Conservation (phyloP, 2,888 invertebrate species). For the Ganaspis brasiliensis region DNA sequence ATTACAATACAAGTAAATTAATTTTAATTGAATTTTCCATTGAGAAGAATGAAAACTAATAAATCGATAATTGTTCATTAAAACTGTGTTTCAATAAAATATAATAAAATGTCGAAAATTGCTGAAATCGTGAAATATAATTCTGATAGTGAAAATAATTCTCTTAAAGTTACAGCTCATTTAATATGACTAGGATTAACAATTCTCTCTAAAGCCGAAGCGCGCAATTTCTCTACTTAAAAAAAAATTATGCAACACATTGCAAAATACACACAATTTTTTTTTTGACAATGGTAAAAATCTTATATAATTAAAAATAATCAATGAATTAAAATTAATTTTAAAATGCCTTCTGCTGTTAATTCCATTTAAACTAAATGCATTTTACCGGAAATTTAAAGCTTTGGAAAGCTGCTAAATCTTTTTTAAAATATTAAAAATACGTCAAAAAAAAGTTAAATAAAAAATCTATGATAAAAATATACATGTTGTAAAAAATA, state of each 20-base stretch:
- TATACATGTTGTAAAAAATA: no score
- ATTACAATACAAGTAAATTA: not conserved
- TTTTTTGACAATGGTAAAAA: conserved; percentile 3
- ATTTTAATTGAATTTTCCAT: not conserved
- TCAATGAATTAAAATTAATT: not conserved
- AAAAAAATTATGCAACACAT: not conserved
- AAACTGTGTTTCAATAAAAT: conserved; percentile 2
- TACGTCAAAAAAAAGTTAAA: no score
- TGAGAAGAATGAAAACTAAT: not conserved
- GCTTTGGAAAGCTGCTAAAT: no score
- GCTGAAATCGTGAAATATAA: conserved; percentile 16
- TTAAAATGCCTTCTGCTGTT: no score
- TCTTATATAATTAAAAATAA: conserved; percentile 1
- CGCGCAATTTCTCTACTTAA: conserved; percentile 10
- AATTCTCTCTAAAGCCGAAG: conserved; percentile 26
- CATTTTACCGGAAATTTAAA: no score
- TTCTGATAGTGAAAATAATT: conserved; percentile 13
- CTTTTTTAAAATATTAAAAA: no score
- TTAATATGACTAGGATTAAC: conserved; percentile 41
- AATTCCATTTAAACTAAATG: no score
- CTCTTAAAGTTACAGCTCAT: conserved; percentile 26
- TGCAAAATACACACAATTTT: conserved; percentile 2
- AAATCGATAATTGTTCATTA: not conserved
- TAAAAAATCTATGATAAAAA: no score
- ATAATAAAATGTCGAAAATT: not conserved